Evolutionary conservation across 2,888 invertebrate species (phyloP).

Genomic region (Candidula unifasciata): DNA sequence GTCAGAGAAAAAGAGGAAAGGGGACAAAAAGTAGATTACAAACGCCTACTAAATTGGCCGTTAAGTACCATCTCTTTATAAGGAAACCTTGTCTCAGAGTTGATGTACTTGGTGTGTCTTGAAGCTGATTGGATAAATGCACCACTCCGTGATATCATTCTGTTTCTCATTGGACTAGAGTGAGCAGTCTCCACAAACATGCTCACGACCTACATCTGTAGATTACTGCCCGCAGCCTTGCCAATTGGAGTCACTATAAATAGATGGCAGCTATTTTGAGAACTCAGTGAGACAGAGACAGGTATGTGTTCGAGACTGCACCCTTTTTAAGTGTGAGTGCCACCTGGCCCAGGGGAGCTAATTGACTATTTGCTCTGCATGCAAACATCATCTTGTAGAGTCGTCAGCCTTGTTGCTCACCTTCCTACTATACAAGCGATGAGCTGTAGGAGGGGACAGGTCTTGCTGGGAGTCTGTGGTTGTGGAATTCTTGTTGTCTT

Average conservation of each 20-base stretch:
- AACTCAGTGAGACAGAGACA: not conserved
- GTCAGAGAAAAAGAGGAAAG: too few relatives aligned
- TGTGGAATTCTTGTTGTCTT: too few relatives aligned
- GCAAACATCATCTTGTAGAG: not conserved
- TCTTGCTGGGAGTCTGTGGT: too few relatives aligned
- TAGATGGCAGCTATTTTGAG: not conserved
- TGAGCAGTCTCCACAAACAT: not conserved
- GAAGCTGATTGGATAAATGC: not conserved
- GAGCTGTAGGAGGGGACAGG: too few relatives aligned
- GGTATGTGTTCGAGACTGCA: not conserved
- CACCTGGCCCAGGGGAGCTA: not conserved
- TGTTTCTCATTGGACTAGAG: not conserved
- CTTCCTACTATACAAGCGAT: too few relatives aligned
- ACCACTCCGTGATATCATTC: not conserved
- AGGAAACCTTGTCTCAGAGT: not conserved
- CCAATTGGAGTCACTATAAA: not conserved
- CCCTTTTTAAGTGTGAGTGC: not conserved
- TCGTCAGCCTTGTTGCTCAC: too few relatives aligned
- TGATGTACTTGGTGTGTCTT: not conserved
- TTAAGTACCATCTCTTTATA: not conserved
- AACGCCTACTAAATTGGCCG: not conserved
- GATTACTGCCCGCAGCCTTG: not conserved
- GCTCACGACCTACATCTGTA: not conserved
- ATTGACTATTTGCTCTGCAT: not conserved
- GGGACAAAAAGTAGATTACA: too few relatives aligned